Base-by-base conservation (phyloP, 2,797 vertebrate species). In the Molothrus ater region DNA sequence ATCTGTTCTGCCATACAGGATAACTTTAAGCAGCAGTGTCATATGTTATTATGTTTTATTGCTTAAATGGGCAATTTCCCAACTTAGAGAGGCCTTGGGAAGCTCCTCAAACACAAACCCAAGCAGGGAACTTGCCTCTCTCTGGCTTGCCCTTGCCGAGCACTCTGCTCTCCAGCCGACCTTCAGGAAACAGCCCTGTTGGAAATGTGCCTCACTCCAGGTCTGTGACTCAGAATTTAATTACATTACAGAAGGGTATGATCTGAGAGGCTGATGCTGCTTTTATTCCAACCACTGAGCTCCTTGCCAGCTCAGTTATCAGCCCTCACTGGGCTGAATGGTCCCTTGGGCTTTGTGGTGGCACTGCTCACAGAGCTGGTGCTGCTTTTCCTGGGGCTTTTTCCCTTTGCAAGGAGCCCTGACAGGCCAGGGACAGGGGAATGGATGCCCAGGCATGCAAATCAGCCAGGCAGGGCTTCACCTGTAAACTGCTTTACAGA, bases 211-310 rank as follows among this genome's bases (percentile, higher is more conserved):
- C 89, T 79, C 80, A 29, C 76, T 66, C 84, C 91, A 81, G 87
- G 76, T 50, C 95, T 94, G 17, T 78, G 95, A 91, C 82, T 95
- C 80, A 88, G 34, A 94, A 86, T 93, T 95, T 92, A 93, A 96
- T 97, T 86, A 88, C 87, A 95, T 95, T 95, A 96, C 59, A 73
- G 95, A 79, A 85, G 79, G 26, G 29, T 64, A 88, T 31, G 85
- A 90, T 79, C 47, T 79, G 59, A 92, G 93, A 90, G 92, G 87
- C 93, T 90, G 93, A 96, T 81, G 85, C 87, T 96, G 93, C 45
- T 94, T 93, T 83, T 81, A 75, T 92, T 94, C 72, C 93, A 96
- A 34, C 70, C 21, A 4, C 95, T 56, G 48, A 94, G 82, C 40
- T 83, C 13, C 59, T 73, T 94, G 87, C 93, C 95, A 96, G 82